Percentiles rank a stretch among this genome's conserved stretches.
These are phyloP conservation scores for Telenomus remus DNA, from an alignment of 1,140 invertebrate genomes.

Conservation along the genomic window DNA sequence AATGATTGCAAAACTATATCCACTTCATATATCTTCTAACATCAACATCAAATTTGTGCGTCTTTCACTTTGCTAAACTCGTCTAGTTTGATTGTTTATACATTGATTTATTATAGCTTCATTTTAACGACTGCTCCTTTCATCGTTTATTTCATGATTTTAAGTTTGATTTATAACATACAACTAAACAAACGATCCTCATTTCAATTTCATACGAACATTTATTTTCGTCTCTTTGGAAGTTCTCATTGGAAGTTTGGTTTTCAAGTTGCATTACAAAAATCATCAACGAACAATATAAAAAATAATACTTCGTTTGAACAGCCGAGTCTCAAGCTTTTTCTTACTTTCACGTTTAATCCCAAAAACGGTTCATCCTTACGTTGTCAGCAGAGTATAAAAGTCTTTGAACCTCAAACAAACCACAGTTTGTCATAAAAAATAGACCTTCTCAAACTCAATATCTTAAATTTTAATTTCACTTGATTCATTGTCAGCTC, in stretches of 20 bases:
- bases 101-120: not conserved
- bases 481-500: no score
- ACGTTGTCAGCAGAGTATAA: no score
- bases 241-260: constrained; percentile 6
- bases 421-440: no score
- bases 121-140: not conserved
- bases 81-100: not conserved
- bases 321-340: no score
- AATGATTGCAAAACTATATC: constrained; percentile 27
- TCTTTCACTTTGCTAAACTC: not conserved
- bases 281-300: constrained; percentile 18
- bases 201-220: constrained; percentile 18
- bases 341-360: no score
- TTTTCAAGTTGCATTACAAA: constrained; percentile 20
- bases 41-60: constrained; percentile 32
- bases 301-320: constrained; percentile 28
- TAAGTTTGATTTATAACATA: constrained; percentile 2
- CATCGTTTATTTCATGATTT: not conserved
- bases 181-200: constrained; percentile 26
- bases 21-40: constrained; percentile 15
- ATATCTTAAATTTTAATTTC: no score
- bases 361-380: no score
- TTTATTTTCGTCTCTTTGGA: constrained; percentile 27
- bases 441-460: no score
- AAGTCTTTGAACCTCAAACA: no score